Conservation (phyloP, 1,140 invertebrate genomes). For the Homalodisca vitripennis region DNA sequence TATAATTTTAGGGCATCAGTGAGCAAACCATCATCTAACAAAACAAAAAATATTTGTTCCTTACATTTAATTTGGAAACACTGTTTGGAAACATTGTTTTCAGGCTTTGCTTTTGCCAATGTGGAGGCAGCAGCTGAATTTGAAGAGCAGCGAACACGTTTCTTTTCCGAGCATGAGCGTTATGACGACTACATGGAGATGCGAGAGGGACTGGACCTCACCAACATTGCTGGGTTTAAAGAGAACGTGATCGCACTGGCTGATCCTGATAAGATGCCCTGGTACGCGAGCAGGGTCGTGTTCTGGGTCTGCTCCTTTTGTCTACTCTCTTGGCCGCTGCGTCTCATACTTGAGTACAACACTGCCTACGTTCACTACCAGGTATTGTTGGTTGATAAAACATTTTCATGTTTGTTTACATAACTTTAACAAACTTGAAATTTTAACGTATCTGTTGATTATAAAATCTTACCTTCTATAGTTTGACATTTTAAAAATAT, state of each 20-base stretch:
- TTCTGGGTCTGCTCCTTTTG: constrained; percentile 76
- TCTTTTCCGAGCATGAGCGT: constrained; percentile 78
- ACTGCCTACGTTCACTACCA: constrained; percentile 81
- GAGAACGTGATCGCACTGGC: constrained; percentile 66
- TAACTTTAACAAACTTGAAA: background rate
- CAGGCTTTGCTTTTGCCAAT: constrained; percentile 75
- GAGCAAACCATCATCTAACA: too few relatives aligned
- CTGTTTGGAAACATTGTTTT: too few relatives aligned
- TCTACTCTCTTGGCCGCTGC: constrained; percentile 81
- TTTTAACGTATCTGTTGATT: background rate
- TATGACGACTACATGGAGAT: constrained; percentile 89
- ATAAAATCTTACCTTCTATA: background rate
- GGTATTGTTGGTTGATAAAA: too few relatives aligned
- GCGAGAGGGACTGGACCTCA: constrained; percentile 79
- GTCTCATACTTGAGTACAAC: constrained; percentile 80
- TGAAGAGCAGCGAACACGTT: constrained; percentile 77
- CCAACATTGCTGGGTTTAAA: constrained; percentile 58
- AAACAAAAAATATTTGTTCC: too few relatives aligned
- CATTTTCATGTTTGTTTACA: constrained; percentile 7
- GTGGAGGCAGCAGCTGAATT: constrained; percentile 78
- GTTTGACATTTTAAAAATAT: too few relatives aligned
- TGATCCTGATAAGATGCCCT: constrained; percentile 61
- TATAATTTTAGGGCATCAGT: too few relatives aligned
- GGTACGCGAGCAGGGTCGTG: constrained; percentile 62
- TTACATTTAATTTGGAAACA: too few relatives aligned